These are phyloP conservation scores for Bellardia bayeri DNA, from an alignment of 2,888 invertebrate species.

Conservation along the genomic window DNA sequence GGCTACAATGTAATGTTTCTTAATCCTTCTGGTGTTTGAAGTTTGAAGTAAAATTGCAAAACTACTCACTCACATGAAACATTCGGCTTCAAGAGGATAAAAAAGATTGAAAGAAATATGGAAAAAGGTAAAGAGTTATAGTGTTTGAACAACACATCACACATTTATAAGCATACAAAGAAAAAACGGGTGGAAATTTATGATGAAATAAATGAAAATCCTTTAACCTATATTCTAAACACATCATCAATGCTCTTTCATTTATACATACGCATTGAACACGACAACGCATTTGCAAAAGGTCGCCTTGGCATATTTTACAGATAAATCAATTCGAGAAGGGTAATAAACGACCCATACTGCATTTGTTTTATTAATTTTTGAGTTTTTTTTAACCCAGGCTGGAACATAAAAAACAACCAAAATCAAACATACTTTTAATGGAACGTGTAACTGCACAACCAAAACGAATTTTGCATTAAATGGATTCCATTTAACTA, in stretches of 20 bases:
- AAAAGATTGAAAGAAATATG: conserved; percentile 41
- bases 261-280: conserved; percentile 35
- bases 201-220: conserved; percentile 75
- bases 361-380: neutral
- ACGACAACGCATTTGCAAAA: conserved; percentile 34
- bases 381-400: conserved; percentile 39
- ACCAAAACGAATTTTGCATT: conserved; percentile 81
- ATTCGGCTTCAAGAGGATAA: conserved; percentile 25
- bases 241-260: conserved; percentile 44
- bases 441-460: conserved; percentile 78
- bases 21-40: conserved; percentile 28
- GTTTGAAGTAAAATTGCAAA: conserved; percentile 30
- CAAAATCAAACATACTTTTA: conserved; percentile 57
- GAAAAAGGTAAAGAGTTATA: conserved; percentile 56
- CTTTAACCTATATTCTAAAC: conserved; percentile 75
- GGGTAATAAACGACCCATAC: conserved; percentile 80
- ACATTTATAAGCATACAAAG: neutral
- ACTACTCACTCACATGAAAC: conserved; percentile 49
- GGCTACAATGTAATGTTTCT: conserved; percentile 44
- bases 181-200: conserved; percentile 66
- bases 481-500: conserved; percentile 77
- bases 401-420: conserved; percentile 43
- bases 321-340: conserved; percentile 83
- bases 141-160: conserved; percentile 42
- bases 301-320: conserved; percentile 78